A percentile compares a stretch with the other conserved stretches of the same genome.
phyloP scores from a whole-genome alignment of 2,797 vertebrate species.

The Galaxias olidus region DNA sequence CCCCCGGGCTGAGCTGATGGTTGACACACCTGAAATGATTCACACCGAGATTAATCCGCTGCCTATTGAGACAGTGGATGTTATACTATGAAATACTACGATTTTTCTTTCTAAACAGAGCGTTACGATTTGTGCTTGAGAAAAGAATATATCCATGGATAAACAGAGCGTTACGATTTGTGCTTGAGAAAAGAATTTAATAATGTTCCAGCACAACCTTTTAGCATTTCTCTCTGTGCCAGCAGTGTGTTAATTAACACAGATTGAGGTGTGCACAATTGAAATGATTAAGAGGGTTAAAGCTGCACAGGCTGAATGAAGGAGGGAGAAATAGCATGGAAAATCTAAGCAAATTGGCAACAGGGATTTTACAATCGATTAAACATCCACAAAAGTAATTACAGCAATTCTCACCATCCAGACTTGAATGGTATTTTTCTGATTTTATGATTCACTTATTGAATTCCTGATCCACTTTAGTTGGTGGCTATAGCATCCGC shows the following conservation, averaged over 20 bases:
- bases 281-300: conserved; percentile 10
- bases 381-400: conserved; percentile 73
- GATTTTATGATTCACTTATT: conserved; percentile 83
- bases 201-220: neutral
- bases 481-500: conserved; percentile 78
- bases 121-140: too few species aligned
- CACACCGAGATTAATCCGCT: conserved; percentile 48
- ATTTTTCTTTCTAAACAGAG: too few species aligned
- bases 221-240: conserved; percentile 13
- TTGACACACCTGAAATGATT: conserved; percentile 71
- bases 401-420: conserved; percentile 65
- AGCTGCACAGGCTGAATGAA: conserved; percentile 27
- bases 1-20: conserved; percentile 56
- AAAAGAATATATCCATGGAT: too few species aligned
- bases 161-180: too few species aligned
- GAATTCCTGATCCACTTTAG: conserved; percentile 80
- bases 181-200: neutral
- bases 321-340: conserved; percentile 31
- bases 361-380: conserved; percentile 80
- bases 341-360: conserved; percentile 39
- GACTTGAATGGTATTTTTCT: conserved; percentile 74
- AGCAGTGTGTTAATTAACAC: conserved; percentile 28
- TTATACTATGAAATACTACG: too few species aligned
- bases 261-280: conserved; percentile 39
- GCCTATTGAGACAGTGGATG: neutral